These are phyloP conservation scores for Tetrao urogallus DNA, from an alignment of 2,113 vertebrate genomes.

Conservation along the genomic window DNA sequence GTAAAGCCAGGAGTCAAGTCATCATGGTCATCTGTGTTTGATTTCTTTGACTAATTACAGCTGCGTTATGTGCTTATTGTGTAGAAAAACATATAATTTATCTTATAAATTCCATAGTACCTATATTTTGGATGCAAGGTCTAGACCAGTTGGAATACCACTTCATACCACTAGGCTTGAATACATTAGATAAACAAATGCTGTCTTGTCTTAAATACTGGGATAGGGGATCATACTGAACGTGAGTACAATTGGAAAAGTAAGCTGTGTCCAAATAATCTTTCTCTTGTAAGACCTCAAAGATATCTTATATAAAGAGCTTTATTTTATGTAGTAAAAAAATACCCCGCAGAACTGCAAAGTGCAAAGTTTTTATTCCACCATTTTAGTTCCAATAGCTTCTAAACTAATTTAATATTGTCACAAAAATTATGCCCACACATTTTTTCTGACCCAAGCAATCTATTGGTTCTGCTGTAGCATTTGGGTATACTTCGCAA, in stretches of 20 bases:
- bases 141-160: not conserved
- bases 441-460: not conserved
- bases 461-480: not conserved
- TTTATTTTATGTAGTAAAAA: not conserved
- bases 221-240: not conserved
- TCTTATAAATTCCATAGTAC: not conserved
- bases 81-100: not conserved
- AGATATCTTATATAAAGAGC: not conserved
- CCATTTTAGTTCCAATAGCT: not conserved
- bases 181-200: fast-evolving
- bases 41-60: not conserved
- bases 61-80: not conserved
- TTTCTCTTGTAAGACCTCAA: not conserved
- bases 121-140: not conserved
- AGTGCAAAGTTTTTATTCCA: not conserved
- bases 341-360: not conserved
- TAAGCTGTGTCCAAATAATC: not conserved
- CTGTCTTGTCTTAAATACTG: not conserved
- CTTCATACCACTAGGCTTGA: not conserved
- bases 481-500: not conserved
- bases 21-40: not conserved
- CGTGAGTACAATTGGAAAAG: not conserved
- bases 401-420: not conserved
- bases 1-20: not conserved
- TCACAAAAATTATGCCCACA: not conserved